A percentile compares a stretch with the other conserved stretches of the same genome.
Evolutionary conservation across 2,888 invertebrate genomes (phyloP).

Genomic region (Oegoconia quadripuncta): DNA sequence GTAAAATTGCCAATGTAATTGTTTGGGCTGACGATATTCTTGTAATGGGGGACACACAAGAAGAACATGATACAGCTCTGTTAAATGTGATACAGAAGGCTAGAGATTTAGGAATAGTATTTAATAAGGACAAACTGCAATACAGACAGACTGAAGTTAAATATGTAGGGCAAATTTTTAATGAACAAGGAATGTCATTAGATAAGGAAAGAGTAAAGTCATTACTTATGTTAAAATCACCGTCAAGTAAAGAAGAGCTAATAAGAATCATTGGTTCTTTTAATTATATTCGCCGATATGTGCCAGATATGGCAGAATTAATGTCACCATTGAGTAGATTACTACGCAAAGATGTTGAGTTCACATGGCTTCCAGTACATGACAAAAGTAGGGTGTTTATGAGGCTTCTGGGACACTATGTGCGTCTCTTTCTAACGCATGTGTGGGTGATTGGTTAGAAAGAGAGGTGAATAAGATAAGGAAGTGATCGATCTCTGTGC

Average conservation of each 20-base stretch:
- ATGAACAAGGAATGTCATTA: conserved; percentile 11
- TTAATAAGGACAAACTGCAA: too few relatives aligned
- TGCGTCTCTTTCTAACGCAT: too few relatives aligned
- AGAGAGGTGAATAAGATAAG: too few relatives aligned
- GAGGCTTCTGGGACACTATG: too few relatives aligned
- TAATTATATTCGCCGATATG: conserved; percentile 17
- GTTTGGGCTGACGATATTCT: conserved; percentile 10
- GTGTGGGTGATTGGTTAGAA: too few relatives aligned
- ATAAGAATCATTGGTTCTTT: conserved; percentile 15
- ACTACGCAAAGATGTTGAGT: conserved; percentile 13
- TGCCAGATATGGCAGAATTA: conserved; percentile 17
- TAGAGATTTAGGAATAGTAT: conserved; percentile 9
- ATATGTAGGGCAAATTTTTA: too few relatives aligned
- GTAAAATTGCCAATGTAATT: conserved; percentile 10
- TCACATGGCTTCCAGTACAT: conserved; percentile 16
- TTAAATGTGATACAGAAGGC: conserved; percentile 9
- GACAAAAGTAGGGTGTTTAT: too few relatives aligned
- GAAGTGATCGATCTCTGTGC: too few relatives aligned
- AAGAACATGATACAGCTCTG: conserved; percentile 7
- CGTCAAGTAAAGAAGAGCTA: conserved; percentile 13
- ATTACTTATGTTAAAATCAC: conserved; percentile 11
- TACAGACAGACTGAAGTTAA: too few relatives aligned
- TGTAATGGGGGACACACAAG: conserved; percentile 9
- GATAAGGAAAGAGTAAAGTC: conserved; percentile 15
- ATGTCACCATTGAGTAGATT: conserved; percentile 14